Conservation (phyloP, 2,888 invertebrate species). For the Crematogaster levior region DNA sequence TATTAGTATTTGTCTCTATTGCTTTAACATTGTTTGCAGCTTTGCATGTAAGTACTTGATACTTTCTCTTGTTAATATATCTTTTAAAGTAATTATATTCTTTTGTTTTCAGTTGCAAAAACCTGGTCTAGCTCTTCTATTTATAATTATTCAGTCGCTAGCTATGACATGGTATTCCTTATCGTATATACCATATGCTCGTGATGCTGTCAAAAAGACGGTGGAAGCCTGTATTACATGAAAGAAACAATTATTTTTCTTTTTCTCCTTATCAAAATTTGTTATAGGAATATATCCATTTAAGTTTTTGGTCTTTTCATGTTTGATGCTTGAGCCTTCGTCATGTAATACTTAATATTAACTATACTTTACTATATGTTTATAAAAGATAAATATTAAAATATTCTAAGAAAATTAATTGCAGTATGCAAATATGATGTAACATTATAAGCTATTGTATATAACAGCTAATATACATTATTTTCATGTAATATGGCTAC, state of each 20-base stretch:
- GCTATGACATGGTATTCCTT: slow-evolving; percentile 97
- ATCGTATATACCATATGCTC: slow-evolving; percentile 96
- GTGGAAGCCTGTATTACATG: slow-evolving; percentile 87
- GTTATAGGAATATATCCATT: neutral
- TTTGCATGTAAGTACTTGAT: slow-evolving; percentile 88
- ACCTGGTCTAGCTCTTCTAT: slow-evolving; percentile 91
- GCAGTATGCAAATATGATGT: no score
- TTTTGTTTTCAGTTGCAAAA: slow-evolving; percentile 88
- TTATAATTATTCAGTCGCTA: slow-evolving; percentile 93
- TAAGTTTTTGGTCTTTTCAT: neutral
- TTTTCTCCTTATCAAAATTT: neutral
- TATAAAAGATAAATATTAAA: neutral
- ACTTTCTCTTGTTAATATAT: slow-evolving; percentile 1
- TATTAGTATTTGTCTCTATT: slow-evolving; percentile 90
- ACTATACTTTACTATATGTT: neutral
- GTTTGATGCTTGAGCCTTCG: neutral
- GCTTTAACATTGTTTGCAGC: slow-evolving; percentile 91
- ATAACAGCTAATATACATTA: slow-evolving; percentile 5
- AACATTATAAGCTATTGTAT: slow-evolving; percentile 4
- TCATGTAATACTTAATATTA: neutral
- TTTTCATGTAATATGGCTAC: neutral
- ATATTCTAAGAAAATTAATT: neutral
- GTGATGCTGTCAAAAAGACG: slow-evolving; percentile 92
- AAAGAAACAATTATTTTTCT: slow-evolving; percentile 48
- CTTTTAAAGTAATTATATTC: slow-evolving; percentile 31